Conservation (phyloP, 2,113 vertebrate species). For the Melanotaenia duboulayi region DNA sequence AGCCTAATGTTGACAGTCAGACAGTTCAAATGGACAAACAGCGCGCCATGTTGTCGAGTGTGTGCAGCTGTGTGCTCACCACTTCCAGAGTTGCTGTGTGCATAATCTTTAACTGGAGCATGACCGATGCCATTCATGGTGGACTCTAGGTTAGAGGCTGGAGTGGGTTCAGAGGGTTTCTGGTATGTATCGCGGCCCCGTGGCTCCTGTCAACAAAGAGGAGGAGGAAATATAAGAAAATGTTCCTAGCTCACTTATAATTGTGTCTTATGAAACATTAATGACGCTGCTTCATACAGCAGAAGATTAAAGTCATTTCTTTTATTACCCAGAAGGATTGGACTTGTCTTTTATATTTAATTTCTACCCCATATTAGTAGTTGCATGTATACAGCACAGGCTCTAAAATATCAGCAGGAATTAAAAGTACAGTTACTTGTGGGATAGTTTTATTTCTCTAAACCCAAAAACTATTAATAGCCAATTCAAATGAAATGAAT, state of each 20-base stretch:
- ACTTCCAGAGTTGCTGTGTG: slow-evolving; percentile 11
- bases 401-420: not conserved
- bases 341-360: slow-evolving; percentile 1
- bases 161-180: slow-evolving; percentile 24
- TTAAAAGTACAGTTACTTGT: not conserved
- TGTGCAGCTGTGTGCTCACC: slow-evolving; percentile 50
- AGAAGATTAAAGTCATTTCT: slow-evolving; percentile 34
- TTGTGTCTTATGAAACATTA: slow-evolving; percentile 40
- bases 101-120: not conserved
- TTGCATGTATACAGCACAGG: not conserved
- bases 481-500: too few species aligned
- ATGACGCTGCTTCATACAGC: slow-evolving; percentile 34
- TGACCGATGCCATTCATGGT: not conserved
- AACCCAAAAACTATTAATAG: too few species aligned
- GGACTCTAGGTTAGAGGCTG: slow-evolving; percentile 18
- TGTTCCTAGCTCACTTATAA: not conserved
- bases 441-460: too few species aligned
- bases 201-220: slow-evolving; percentile 44
- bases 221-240: slow-evolving; percentile 1
- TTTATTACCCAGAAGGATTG: slow-evolving; percentile 29
- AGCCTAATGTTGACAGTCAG: slow-evolving; percentile 53
- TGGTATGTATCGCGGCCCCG: slow-evolving; percentile 31
- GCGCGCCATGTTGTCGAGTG: not conserved
- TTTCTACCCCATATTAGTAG: not conserved
- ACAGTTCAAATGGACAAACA: slow-evolving; percentile 61